Conservation (phyloP, 1,140 invertebrate genomes). For the Aphaenogaster ashmeadi region DNA sequence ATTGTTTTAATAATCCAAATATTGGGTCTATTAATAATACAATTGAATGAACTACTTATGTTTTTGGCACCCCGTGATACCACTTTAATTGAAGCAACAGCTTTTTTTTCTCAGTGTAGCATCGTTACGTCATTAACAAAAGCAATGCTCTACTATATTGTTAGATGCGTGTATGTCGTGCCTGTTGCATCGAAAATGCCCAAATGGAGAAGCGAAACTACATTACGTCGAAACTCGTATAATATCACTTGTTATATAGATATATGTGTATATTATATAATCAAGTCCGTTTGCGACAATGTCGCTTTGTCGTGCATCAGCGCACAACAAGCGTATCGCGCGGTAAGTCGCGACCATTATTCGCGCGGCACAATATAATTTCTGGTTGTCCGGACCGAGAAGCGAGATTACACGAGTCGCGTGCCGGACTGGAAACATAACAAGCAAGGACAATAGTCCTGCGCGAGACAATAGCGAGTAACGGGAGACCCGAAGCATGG, state of each 20-base stretch:
- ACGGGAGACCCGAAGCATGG: not conserved
- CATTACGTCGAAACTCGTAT: not conserved
- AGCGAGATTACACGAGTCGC: constrained; percentile 46
- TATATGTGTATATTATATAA: constrained; percentile 10
- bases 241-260: constrained; percentile 13
- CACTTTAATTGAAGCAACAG: too few relatives aligned
- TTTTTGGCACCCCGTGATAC: too few relatives aligned
- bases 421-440: constrained; percentile 16
- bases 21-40: too few relatives aligned
- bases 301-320: constrained; percentile 1
- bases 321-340: constrained; percentile 31
- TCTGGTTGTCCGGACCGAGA: constrained; percentile 26
- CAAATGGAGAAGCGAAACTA: not conserved
- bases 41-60: too few relatives aligned
- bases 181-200: constrained; percentile 63
- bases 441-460: constrained; percentile 29
- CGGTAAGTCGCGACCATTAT: constrained; percentile 51
- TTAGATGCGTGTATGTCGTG: constrained; percentile 30
- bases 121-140: constrained; percentile 4
- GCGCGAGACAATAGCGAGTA: constrained; percentile 35
- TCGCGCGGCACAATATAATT: constrained; percentile 43
- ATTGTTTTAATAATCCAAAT: too few relatives aligned
- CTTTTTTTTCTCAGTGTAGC: too few relatives aligned
- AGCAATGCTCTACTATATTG: constrained; percentile 48
- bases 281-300: constrained; percentile 18